Evolutionary conservation across 2,113 vertebrate genomes (phyloP).

Genomic region (Psittacara wagleri): DNA sequence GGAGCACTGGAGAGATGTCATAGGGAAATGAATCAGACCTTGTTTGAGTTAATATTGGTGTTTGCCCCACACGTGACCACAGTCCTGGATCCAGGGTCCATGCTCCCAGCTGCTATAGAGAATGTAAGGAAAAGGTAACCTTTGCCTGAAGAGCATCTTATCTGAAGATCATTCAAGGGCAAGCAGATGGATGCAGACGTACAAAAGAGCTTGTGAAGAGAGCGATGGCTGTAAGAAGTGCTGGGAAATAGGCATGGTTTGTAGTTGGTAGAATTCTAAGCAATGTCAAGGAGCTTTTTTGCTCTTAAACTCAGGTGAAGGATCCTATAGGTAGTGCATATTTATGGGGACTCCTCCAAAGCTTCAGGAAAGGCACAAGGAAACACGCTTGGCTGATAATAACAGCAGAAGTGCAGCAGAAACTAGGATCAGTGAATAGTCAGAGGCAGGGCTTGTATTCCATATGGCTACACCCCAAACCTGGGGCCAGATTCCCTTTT

Average conservation of each 20-base stretch:
- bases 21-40: background rate
- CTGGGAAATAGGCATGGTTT: background rate
- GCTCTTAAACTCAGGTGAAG: background rate
- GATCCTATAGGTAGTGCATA: background rate
- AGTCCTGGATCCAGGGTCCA: background rate
- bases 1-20: background rate
- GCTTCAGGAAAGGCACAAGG: background rate
- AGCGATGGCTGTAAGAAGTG: background rate
- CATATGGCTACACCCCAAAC: rapidly evolving
- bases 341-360: background rate
- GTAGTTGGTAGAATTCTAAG: background rate
- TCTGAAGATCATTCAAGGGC: background rate
- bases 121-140: background rate
- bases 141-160: background rate
- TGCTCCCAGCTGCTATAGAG: background rate
- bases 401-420: no score
- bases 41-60: background rate
- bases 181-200: background rate
- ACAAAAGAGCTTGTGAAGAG: background rate
- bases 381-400: background rate
- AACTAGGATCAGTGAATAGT: background rate
- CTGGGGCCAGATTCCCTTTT: background rate
- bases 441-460: background rate
- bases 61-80: rapidly evolving
- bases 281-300: background rate